Base-by-base conservation (phyloP, 2,888 invertebrate species). In the Philereme transversata region DNA sequence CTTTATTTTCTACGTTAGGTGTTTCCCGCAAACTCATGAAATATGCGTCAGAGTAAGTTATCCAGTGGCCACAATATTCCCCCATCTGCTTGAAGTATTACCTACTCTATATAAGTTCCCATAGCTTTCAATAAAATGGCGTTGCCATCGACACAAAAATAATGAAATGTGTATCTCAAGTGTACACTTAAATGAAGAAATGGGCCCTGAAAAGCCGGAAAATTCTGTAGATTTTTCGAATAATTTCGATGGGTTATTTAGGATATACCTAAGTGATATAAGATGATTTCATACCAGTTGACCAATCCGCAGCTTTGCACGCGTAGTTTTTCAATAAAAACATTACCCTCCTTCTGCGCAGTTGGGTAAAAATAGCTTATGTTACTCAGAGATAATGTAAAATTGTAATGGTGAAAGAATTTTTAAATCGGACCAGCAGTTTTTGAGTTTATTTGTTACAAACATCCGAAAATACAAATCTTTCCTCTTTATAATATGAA, bases 131-230 rank as follows among this genome's bases (percentile, higher is more conserved):
- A 47, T 59, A 54, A 54, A 45, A 41, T 40, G 5, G 7, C 6
- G 46, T 56, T 49, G 36, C 48, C 48, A 52, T 58, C 58, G 52
- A 59, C 48, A 53, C 58, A 44, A 52, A 44, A 52, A 53, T 53
- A 59, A 59, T 52, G 49, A 53, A 45, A 59, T 53, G 52, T 38
- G 36, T 52, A 10, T n/a, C 48, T 49, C 33, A 52, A 44, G 47
- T 52, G 44, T 44, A 44, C 45, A 5, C 40, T 40, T 8, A 8
- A 38, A 38, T 6, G 36, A 38, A 40, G 40, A 8, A 40, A 6
- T 6, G 6, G 8, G 40, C 6, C 43, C 5, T 6, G 45, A 45
- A 43, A 22, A 45, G 45, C 10, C 45, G 45, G 45, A 45, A 10
- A n/a, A n/a, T 8, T 10, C 4, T 3, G 2, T 5, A 43, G 5